phyloP scores from a whole-genome alignment of 2,113 vertebrate genomes.

The Grammomys dolichurus region DNA sequence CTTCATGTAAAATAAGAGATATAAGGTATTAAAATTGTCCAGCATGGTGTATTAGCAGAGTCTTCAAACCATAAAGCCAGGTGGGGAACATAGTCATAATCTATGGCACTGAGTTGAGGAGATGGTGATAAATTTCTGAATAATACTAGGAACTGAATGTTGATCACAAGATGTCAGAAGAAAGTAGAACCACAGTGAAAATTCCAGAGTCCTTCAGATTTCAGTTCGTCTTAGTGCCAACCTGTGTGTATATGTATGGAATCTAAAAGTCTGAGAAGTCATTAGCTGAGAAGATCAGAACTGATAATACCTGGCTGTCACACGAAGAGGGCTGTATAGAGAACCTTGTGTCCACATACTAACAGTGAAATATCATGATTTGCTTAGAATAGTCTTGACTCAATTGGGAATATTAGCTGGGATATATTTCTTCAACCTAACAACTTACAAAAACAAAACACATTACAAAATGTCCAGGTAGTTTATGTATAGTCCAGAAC shows the following conservation, averaged over 20 bases:
- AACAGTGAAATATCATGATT: neutral
- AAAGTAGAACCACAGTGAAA: neutral
- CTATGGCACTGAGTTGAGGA: neutral
- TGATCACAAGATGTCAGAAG: neutral
- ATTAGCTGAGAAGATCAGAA: neutral
- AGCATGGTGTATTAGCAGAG: neutral
- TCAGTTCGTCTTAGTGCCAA: neutral
- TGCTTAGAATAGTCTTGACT: neutral
- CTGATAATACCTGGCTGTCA: neutral
- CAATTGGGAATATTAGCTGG: neutral
- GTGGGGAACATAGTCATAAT: neutral
- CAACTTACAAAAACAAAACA: neutral
- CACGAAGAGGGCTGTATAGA: too few relatives aligned
- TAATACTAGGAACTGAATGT: neutral
- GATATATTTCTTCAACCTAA: neutral
- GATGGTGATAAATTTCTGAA: neutral
- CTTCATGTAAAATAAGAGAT: neutral
- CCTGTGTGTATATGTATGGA: neutral
- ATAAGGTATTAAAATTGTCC: neutral
- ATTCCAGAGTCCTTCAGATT: neutral
- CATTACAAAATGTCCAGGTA: neutral
- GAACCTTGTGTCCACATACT: neutral
- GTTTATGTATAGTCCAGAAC: neutral
- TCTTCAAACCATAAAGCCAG: neutral
- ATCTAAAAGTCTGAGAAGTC: neutral